phyloP scores from a whole-genome alignment of 2,113 vertebrate genomes.

The Aleadryas rufinucha region DNA sequence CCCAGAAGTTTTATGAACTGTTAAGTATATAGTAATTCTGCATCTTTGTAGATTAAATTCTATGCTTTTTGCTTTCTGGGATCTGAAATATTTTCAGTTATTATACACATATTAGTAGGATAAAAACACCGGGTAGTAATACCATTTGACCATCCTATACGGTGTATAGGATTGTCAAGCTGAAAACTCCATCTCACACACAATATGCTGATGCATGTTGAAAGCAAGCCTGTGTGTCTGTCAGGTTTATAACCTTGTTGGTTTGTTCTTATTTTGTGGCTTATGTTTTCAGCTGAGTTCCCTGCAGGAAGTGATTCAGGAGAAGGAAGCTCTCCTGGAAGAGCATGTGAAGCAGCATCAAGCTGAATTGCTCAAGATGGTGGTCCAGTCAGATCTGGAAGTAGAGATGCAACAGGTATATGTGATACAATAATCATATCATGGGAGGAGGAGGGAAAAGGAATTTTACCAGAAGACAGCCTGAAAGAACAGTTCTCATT shows the following conservation, averaged over 20 bases:
- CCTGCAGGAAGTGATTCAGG: constrained; percentile 80
- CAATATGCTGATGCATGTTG: background rate
- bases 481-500: background rate
- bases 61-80: background rate
- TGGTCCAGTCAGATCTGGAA: constrained; percentile 66
- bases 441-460: background rate
- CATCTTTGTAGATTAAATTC: background rate
- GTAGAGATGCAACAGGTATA: constrained; percentile 84
- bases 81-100: background rate
- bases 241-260: background rate
- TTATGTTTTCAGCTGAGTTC: constrained; percentile 74
- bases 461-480: background rate
- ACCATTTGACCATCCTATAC: background rate
- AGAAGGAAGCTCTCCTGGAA: constrained; percentile 88
- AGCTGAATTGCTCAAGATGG: constrained; percentile 78
- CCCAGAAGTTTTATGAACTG: background rate
- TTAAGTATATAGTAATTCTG: background rate
- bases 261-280: background rate
- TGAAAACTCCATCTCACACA: background rate
- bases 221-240: background rate
- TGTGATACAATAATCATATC: background rate
- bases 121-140: background rate
- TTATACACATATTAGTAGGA: background rate
- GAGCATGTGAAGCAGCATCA: constrained; percentile 84
- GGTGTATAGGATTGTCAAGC: background rate